Evolutionary conservation across 1,140 invertebrate genomes (phyloP), one percentile per base, ranked within the genome.

Genomic region (Plutomurus gul): DNA sequence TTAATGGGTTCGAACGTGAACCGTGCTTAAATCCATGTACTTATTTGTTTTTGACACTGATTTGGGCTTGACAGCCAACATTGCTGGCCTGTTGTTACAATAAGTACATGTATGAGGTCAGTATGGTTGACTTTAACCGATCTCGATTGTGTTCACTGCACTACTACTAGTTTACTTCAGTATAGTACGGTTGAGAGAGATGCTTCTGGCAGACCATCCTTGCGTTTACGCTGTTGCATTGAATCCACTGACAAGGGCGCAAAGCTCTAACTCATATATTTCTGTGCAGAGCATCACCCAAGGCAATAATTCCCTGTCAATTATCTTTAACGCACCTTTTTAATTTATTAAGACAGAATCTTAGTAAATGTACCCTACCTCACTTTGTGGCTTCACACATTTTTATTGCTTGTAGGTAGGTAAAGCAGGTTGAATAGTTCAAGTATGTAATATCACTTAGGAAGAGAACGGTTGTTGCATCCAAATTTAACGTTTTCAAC

Each of bases 241-340:
- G 30, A 65, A n/a, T n/a, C n/a, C n/a, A n/a, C n/a, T n/a, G n/a
- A n/a, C n/a, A n/a, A n/a, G n/a, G n/a, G n/a, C n/a, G n/a, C 36
- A 36, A 27, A 33, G 36, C 27, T 33, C 30, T 33, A 65, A 30
- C 56, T 65, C 25, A 65, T 65, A 65, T 36, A 33, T 65, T 65
- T 65, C 56, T 65, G 56, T 36, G 56, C 7, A 36, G 56, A 65
- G 16, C 13, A 65, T 65, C 30, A 40, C 70, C 70, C 36, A n/a
- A 27, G 70, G 70, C 70, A 72, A 40, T 72, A 72, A 72, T 72
- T 72, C 70, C 70, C 70, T 72, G 70, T 72, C 70, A 72, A 72
- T 72, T 72, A 72, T 72, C 70, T 72, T 27, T 40, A 72, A 72
- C 36, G 39, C 70, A 72, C 36, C 11, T 72, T 43, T 43, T 43